Percentiles rank a stretch among this genome's conserved stretches.
Conservation (phyloP, 2,888 invertebrate genomes). For the Tenthredo notha region DNA sequence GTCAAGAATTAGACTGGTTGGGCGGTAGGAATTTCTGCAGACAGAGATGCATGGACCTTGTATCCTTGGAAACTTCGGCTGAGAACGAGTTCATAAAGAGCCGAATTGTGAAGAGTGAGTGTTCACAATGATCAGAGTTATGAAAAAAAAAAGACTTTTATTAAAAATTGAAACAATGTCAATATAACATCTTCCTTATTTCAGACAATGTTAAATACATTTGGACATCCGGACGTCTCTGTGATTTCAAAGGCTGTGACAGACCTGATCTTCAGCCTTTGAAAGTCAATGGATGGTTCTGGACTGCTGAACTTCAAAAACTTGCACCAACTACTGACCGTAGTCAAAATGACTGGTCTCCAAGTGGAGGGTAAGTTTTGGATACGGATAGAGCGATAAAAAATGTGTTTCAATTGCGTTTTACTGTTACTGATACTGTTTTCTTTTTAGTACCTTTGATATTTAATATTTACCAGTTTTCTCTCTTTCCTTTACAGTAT, state of each 20-base stretch:
- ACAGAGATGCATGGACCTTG: conserved; percentile 93
- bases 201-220: conserved; percentile 89
- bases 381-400: background rate
- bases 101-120: conserved; percentile 87
- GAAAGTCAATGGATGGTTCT: conserved; percentile 94
- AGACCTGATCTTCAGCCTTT: conserved; percentile 91
- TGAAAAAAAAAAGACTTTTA: background rate
- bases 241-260: conserved; percentile 95
- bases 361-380: conserved; percentile 85
- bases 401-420: background rate
- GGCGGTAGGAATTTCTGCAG: conserved; percentile 92
- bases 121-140: background rate
- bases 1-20: conserved; percentile 91
- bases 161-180: background rate
- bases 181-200: conserved; percentile 56
- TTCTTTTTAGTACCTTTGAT: background rate
- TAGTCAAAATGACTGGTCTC: conserved; percentile 93
- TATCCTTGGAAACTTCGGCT: conserved; percentile 90
- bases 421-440: background rate
- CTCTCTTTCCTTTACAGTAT: conserved; percentile 78
- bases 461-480: background rate
- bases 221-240: conserved; percentile 94
- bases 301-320: conserved; percentile 93
- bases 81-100: conserved; percentile 94
- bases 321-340: conserved; percentile 91